These are phyloP conservation scores for Chloroclysta siterata DNA, from an alignment of 2,888 invertebrate genomes.

Conservation along the genomic window DNA sequence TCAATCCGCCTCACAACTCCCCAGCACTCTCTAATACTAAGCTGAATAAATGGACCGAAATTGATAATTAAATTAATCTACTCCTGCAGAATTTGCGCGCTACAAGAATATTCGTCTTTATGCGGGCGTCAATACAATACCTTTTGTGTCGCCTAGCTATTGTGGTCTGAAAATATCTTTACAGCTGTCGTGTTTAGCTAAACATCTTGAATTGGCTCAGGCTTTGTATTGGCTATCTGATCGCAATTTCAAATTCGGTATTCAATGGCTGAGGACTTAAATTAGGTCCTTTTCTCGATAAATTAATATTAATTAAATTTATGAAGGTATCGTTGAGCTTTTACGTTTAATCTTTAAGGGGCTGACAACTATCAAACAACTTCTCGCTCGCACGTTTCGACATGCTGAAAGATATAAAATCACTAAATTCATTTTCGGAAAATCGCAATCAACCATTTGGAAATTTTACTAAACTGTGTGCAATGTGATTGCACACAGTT, in stretches of 20 bases:
- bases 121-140: conserved; percentile 42
- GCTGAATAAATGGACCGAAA: conserved; percentile 45
- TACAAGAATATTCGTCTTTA: conserved; percentile 39
- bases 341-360: background rate
- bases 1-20: conserved; percentile 41
- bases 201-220: conserved; percentile 28
- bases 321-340: too few species aligned
- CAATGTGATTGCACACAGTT: too few species aligned
- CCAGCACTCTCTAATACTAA: conserved; percentile 35
- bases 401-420: too few species aligned
- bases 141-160: conserved; percentile 43
- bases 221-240: conserved; percentile 28
- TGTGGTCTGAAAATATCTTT: conserved; percentile 39
- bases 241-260: conserved; percentile 13
- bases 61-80: conserved; percentile 51
- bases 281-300: background rate
- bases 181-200: conserved; percentile 27
- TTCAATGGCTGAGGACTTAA: background rate
- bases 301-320: background rate
- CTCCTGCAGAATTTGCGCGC: conserved; percentile 37
- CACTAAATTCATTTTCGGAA: too few species aligned
- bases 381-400: too few species aligned
- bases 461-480: too few species aligned
- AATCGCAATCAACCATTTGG: too few species aligned
- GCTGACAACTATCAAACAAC: too few species aligned